These are phyloP conservation scores for Serinus canaria DNA, from an alignment of 2,113 vertebrate genomes.

Conservation along the genomic window DNA sequence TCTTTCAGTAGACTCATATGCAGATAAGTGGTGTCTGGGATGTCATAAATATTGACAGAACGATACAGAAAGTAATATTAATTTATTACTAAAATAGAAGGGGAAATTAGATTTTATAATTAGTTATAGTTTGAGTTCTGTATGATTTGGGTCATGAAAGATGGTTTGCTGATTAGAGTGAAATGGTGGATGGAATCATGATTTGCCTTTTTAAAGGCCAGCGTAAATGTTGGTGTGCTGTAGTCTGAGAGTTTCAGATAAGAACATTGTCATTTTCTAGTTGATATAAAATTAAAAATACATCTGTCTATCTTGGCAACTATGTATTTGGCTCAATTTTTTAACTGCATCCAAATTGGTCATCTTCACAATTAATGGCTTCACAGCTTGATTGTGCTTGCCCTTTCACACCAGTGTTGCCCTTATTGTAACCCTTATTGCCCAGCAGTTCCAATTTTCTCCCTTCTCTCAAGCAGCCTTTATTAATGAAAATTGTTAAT, in stretches of 20 bases:
- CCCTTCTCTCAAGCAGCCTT: not conserved
- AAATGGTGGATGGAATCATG: not conserved
- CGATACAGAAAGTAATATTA: not conserved
- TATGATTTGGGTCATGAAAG: not conserved
- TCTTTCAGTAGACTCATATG: not conserved
- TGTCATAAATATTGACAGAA: not conserved
- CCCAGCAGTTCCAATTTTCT: not conserved
- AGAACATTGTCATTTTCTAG: not conserved
- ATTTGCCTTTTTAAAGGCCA: not conserved
- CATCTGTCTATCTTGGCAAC: not conserved
- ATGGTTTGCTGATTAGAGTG: not conserved
- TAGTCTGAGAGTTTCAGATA: not conserved
- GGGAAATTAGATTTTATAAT: not conserved
- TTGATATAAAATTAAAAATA: not conserved
- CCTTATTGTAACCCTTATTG: not conserved
- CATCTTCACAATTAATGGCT: not conserved
- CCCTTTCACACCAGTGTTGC: not conserved
- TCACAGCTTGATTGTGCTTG: not conserved
- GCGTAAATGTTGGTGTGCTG: not conserved
- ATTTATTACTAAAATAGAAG: not conserved
- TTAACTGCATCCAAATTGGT: not conserved
- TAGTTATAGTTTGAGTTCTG: not conserved
- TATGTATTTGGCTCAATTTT: not conserved
- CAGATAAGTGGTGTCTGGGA: not conserved
- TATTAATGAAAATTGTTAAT: not conserved